These are phyloP conservation scores for Pandemis corylana DNA, from an alignment of 2,888 invertebrate genomes.

Conservation along the genomic window DNA sequence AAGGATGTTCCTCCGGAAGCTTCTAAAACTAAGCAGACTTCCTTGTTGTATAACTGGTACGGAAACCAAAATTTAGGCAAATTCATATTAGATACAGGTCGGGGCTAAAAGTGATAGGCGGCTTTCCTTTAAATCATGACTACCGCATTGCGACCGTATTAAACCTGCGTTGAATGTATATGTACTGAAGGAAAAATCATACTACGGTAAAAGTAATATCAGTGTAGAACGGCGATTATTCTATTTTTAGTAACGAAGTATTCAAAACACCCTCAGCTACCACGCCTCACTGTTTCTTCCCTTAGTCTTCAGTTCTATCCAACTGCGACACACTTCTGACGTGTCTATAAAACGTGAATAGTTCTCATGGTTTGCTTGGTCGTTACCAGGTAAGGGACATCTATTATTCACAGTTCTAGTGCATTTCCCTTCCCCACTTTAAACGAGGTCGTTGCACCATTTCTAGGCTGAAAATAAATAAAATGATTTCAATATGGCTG, in stretches of 20 bases:
- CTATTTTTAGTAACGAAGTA: conserved; percentile 38
- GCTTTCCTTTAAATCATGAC: background rate
- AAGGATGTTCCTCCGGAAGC: background rate
- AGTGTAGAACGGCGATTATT: background rate
- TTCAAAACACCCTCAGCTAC: conserved; percentile 27
- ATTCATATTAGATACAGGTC: background rate
- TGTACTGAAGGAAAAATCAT: background rate
- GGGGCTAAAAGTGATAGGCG: background rate
- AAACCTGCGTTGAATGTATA: background rate
- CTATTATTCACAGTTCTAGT: conserved; percentile 68
- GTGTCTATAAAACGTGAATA: conserved; percentile 52
- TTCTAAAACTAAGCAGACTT: background rate
- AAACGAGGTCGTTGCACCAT: conserved; percentile 52
- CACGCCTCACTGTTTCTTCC: conserved; percentile 26
- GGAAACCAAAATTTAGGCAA: background rate
- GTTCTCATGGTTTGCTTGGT: conserved; percentile 58
- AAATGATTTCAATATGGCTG: background rate
- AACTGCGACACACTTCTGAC: conserved; percentile 59
- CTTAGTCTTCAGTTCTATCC: conserved; percentile 51
- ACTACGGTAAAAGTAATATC: background rate
- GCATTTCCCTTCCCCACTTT: conserved; percentile 56
- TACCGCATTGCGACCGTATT: background rate
- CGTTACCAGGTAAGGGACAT: conserved; percentile 74
- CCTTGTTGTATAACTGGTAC: background rate
- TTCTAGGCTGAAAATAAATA: conserved; percentile 43